Evolutionary conservation across 2,113 vertebrate species (phyloP).

Genomic region (Ardeotis arabs): DNA sequence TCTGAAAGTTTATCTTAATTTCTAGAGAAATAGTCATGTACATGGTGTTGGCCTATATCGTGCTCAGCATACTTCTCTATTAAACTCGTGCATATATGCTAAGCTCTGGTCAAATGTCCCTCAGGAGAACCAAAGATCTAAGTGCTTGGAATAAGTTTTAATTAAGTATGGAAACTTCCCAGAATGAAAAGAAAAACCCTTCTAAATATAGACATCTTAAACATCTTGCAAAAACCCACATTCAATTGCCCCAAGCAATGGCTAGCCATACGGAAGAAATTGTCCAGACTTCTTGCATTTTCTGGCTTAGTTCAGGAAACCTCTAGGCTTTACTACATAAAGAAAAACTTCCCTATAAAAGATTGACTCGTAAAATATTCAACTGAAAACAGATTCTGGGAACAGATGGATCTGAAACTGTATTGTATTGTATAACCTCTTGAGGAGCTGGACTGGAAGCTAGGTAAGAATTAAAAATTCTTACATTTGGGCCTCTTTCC

Average conservation of each 20-base stretch:
- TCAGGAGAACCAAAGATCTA: not conserved
- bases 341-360: not conserved
- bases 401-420: not conserved
- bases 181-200: constrained; percentile 8
- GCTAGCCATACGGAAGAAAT: constrained; percentile 4
- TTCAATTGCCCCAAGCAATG: not conserved
- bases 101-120: not conserved
- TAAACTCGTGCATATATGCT: not conserved
- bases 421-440: not conserved
- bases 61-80: not conserved
- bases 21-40: not conserved
- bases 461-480: not conserved
- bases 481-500: not conserved
- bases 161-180: constrained; percentile 8
- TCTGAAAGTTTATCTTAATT: not conserved
- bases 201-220: constrained; percentile 29
- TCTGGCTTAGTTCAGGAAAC: constrained; percentile 48
- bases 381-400: not conserved
- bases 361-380: constrained; percentile 11
- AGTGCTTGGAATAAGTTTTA: constrained; percentile 6
- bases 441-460: not conserved
- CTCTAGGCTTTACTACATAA: constrained; percentile 19
- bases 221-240: not conserved
- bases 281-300: constrained; percentile 16
- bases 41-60: accelerated